phyloP scores from a whole-genome alignment of 2,797 vertebrate genomes.

The Falco novaeseelandiae region DNA sequence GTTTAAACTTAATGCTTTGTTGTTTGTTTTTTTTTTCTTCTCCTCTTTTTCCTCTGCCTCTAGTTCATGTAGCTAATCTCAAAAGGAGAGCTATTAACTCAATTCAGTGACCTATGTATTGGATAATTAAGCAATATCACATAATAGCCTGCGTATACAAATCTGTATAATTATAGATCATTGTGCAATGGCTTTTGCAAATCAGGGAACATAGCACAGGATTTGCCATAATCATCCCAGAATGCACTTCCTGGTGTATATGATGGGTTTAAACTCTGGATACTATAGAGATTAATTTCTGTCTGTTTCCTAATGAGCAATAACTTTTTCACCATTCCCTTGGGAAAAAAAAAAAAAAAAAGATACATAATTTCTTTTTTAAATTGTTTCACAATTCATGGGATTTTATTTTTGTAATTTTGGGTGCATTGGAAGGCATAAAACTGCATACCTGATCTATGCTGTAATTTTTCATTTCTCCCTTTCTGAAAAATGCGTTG shows the following conservation, averaged over 20 bases:
- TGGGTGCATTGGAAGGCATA: background rate
- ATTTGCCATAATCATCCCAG: background rate
- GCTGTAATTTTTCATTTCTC: background rate
- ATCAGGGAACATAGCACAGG: background rate
- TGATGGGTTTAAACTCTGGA: background rate
- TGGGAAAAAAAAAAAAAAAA: background rate
- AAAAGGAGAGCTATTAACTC: background rate
- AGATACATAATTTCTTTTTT: background rate
- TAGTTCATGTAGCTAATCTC: background rate
- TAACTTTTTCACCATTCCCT: background rate
- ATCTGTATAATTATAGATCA: background rate
- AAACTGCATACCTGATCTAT: background rate
- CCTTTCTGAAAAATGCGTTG: background rate
- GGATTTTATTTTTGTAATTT: background rate
- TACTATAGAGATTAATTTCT: background rate
- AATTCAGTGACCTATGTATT: background rate
- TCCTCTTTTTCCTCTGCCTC: background rate
- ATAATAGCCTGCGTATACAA: background rate
- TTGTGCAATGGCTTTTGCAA: background rate
- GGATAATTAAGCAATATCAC: background rate
- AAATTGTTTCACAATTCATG: background rate
- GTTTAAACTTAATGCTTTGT: background rate
- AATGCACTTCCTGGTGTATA: background rate
- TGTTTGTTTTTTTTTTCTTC: background rate
- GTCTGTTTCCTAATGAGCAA: background rate